Conservation (phyloP, 2,797 vertebrate genomes). For the Galagoides demidoff region DNA sequence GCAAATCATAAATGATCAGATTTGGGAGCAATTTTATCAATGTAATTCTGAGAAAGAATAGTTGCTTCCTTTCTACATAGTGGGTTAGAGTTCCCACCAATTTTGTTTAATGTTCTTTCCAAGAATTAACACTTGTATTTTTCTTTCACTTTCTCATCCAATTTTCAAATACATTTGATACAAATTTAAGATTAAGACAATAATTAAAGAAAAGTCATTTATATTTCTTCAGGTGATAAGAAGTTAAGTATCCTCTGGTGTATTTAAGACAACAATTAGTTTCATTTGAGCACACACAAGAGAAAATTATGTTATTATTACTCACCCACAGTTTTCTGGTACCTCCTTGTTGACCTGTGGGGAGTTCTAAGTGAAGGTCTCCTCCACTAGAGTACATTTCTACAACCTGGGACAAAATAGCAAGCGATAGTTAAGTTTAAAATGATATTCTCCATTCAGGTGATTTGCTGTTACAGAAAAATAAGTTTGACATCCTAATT, state of each 20-base stretch:
- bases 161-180: conserved; percentile 25
- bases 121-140: not conserved
- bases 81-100: not conserved
- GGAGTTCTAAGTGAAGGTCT: conserved; percentile 97
- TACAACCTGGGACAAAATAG: conserved; percentile 91
- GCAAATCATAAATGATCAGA: not conserved
- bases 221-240: not conserved
- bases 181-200: conserved; percentile 19
- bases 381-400: conserved; percentile 99
- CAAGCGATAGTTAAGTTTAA: not conserved
- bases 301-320: conserved; percentile 64
- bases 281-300: not conserved
- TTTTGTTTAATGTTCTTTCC: conserved; percentile 2
- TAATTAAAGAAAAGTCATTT: not conserved
- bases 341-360: conserved; percentile 97
- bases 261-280: not conserved
- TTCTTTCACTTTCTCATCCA: not conserved
- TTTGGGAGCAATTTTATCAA: conserved; percentile 32
- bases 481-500: not conserved
- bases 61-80: not conserved
- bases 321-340: conserved; percentile 97
- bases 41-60: not conserved
- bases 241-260: not conserved
- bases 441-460: not conserved
- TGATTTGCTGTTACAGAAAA: not conserved